Evolutionary conservation across 2,797 vertebrate genomes (phyloP).

Genomic region (Sorex maritimensis): DNA sequence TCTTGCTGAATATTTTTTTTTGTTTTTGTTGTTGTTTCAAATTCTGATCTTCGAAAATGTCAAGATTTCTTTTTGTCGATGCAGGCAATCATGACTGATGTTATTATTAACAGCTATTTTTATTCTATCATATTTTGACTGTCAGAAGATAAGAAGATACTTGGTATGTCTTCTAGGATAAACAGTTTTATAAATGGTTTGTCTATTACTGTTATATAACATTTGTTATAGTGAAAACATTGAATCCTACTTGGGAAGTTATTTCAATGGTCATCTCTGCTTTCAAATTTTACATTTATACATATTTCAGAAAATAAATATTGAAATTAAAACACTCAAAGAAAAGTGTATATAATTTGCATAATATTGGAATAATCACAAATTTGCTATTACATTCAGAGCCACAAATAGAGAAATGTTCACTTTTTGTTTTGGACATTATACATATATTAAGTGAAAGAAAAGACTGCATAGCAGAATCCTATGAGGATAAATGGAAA

Average conservation of each 20-base stretch:
- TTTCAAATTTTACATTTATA: slow-evolving; percentile 26
- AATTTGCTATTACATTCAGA: slow-evolving; percentile 19
- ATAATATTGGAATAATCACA: neutral
- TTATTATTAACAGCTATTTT: neutral
- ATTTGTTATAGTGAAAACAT: neutral
- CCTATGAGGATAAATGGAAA: neutral
- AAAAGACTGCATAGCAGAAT: neutral
- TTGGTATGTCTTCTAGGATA: neutral
- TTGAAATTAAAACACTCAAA: neutral
- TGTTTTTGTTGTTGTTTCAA: slow-evolving; percentile 35
- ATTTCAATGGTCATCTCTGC: neutral
- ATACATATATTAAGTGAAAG: neutral
- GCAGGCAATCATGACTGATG: neutral
- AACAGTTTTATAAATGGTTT: neutral
- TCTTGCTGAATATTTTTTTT: slow-evolving; percentile 52
- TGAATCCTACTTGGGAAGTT: neutral
- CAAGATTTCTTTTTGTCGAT: neutral
- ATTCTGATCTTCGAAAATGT: neutral
- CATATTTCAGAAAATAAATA: slow-evolving; percentile 9
- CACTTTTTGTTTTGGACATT: neutral
- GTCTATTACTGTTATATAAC: neutral
- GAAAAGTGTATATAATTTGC: neutral
- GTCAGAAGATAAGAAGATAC: slow-evolving; percentile 33
- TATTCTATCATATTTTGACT: slow-evolving; percentile 9
- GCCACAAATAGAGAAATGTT: neutral